phyloP scores from a whole-genome alignment of 2,113 vertebrate species.

The Malaclemys terrapin region DNA sequence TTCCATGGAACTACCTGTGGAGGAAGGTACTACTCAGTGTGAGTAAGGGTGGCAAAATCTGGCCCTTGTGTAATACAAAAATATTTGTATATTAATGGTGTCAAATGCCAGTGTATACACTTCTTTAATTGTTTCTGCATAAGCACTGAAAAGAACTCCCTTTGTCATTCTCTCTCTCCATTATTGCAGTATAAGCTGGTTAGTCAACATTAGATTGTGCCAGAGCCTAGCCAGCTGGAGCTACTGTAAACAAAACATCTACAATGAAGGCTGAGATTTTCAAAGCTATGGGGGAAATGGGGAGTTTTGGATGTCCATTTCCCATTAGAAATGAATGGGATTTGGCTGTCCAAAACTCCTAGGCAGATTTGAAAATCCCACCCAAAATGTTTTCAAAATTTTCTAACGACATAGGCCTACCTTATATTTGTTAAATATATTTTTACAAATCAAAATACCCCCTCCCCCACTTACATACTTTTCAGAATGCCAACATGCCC shows the following conservation, averaged over 20 bases:
- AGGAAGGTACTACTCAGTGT: neutral
- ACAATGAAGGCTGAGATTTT: neutral
- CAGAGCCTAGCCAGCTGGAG: neutral
- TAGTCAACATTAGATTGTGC: neutral
- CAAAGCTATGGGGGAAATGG: neutral
- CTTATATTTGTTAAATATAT: neutral
- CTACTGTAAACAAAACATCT: neutral
- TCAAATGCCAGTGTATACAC: neutral
- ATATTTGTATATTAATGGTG: neutral
- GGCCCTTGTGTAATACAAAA: neutral
- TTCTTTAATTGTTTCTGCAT: neutral
- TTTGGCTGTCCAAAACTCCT: neutral
- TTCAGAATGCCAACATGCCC: neutral
- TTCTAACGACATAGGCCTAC: neutral
- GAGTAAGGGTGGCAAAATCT: neutral
- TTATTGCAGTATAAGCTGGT: neutral
- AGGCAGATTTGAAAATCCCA: neutral
- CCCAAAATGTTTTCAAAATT: neutral
- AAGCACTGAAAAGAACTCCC: neutral
- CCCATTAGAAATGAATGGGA: neutral
- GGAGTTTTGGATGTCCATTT: neutral
- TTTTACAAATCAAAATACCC: neutral
- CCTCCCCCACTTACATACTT: neutral
- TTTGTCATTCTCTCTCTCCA: neutral
- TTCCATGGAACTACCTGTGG: neutral